Base-by-base conservation (phyloP, 2,113 vertebrate species). In the Larimichthys crocea region DNA sequence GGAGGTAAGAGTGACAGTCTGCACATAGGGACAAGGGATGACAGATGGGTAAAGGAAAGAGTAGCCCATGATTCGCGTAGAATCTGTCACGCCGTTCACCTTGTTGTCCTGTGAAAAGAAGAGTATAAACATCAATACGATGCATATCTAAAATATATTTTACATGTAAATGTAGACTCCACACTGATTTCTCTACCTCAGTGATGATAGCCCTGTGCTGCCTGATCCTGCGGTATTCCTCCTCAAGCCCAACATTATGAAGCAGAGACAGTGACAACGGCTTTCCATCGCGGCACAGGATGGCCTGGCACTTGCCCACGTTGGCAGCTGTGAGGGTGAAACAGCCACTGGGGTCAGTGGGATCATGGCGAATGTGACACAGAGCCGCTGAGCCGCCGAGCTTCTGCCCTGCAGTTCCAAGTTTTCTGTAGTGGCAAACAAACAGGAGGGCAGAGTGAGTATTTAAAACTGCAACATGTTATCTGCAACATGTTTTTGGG, bases 11-110 rank as follows among this genome's bases (percentile, higher is more conserved):
- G 97, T 95, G 74, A 99, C 96, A 0, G 97, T 98, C 91, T 97
- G 97, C 70, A 99, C 97, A 0, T 99, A 96, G 8, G 98, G 98
- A 5, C 96, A 97, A 0, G 98, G 98, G 60, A 99, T 95, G 53
- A 99, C 98, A 0, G 97, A 97, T 0, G 98, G 98, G 90, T 98
- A 98, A 17, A 99, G 96, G 89, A 99, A 99, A 53, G 98, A 98
- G 89, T 99, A 99, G 79, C 98, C 98, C 96, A 99, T 95, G 84
- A 99, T 97, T 48, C 98, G 96, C 0, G 98, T 99, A 7, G 97
- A 99, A 87, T 99, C 98, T 0, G 98, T 99, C 92, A 99, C 98
- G 0, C 98, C 98, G 0, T 99, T 99, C 85, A 99, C 97, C 93
- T 99, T 99, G 93, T 98, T 98, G 46, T 99, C 98, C 98, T 99